These are phyloP conservation scores for Mythimna albipuncta DNA, from an alignment of 2,888 invertebrate genomes.

Conservation along the genomic window DNA sequence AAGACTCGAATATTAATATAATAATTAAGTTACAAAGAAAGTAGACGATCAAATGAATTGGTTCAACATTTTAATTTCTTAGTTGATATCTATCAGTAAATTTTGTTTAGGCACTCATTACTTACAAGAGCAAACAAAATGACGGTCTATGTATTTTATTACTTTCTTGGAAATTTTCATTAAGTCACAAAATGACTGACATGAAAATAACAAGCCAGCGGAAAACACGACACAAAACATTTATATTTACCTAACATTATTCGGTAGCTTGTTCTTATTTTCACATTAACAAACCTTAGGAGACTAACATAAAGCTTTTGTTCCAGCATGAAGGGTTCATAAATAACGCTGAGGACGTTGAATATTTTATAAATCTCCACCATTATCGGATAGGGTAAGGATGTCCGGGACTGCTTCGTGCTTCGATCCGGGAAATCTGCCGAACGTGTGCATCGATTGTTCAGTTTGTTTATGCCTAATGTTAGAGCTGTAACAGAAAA, in stretches of 20 bases:
- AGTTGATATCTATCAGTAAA: not conserved
- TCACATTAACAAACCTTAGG: slow-evolving; percentile 69
- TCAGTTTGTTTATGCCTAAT: slow-evolving; percentile 53
- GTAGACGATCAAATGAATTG: not conserved
- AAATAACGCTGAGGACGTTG: slow-evolving; percentile 83
- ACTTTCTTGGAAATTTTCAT: not conserved
- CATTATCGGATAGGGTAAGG: slow-evolving; percentile 84
- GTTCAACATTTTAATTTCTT: not conserved
- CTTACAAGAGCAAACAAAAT: not conserved
- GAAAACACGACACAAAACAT: slow-evolving; percentile 17
- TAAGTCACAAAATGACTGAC: slow-evolving; percentile 15
- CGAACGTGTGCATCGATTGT: slow-evolving; percentile 65
- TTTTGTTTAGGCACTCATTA: not conserved
- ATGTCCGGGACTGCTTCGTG: slow-evolving; percentile 77
- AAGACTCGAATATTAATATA: not conserved
- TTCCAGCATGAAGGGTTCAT: slow-evolving; percentile 79
- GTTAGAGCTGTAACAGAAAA: slow-evolving; percentile 10
- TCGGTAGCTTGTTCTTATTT: slow-evolving; percentile 62
- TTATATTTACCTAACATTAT: slow-evolving; percentile 46
- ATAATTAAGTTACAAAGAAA: not conserved
- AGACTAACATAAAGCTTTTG: slow-evolving; percentile 74
- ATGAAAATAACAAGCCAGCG: not conserved
- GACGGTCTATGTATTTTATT: not conserved
- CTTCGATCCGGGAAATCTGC: slow-evolving; percentile 80
- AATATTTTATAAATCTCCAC: slow-evolving; percentile 85